Conservation (phyloP, 1,140 invertebrate species). For the Calliphora vicina region DNA sequence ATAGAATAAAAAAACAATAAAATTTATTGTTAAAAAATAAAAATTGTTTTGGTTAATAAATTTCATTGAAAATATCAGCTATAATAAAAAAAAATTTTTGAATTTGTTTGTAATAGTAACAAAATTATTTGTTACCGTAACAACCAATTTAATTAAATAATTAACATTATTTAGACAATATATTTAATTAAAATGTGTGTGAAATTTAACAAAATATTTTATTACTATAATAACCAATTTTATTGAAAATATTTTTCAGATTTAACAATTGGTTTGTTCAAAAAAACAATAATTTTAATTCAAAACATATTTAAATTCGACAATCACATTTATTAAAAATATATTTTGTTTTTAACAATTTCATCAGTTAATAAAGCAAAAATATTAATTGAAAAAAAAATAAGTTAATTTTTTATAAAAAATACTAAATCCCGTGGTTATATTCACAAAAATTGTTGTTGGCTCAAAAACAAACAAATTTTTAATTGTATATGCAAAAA, state of each 20-base stretch:
- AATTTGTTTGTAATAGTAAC: not conserved
- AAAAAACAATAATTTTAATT: slow-evolving; percentile 6
- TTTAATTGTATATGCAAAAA: too few species aligned
- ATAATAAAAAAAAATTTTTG: not conserved
- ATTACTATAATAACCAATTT: not conserved
- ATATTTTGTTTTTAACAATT: slow-evolving; percentile 3
- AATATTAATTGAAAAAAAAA: too few species aligned
- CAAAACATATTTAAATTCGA: not conserved
- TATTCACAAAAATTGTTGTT: too few species aligned
- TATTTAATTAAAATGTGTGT: not conserved
- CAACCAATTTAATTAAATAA: not conserved
- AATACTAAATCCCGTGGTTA: too few species aligned
- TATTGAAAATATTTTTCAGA: slow-evolving; percentile 3
- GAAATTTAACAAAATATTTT: not conserved
- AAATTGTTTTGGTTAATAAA: not conserved
- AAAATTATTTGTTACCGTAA: not conserved
- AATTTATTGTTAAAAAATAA: not conserved
- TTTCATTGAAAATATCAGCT: not conserved
- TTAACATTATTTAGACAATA: not conserved
- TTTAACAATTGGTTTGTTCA: not conserved
- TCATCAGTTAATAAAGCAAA: not conserved
- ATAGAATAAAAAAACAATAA: not conserved
- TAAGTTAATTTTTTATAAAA: too few species aligned
- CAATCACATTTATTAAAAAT: not conserved
- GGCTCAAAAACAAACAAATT: too few species aligned